phyloP scores from a whole-genome alignment of 1,140 invertebrate genomes.

The Ostrea denselamellosa region DNA sequence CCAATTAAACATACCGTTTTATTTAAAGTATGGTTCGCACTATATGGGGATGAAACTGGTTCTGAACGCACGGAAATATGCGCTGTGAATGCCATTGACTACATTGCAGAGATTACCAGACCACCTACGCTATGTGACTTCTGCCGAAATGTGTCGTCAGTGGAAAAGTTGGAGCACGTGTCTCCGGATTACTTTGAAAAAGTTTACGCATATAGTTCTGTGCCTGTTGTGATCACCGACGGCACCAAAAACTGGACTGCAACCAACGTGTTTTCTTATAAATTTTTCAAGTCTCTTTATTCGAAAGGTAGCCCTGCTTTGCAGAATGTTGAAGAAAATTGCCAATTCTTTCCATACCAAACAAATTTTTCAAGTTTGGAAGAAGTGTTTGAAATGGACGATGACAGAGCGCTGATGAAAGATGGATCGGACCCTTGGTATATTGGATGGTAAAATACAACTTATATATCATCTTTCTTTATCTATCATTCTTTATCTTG shows the following conservation, averaged over 20 bases:
- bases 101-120: conserved; percentile 84
- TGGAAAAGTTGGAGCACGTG: conserved; percentile 81
- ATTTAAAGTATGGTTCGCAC: conserved; percentile 56
- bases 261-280: conserved; percentile 85
- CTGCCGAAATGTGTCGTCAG: conserved; percentile 84
- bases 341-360: conserved; percentile 96
- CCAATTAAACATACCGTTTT: conserved; percentile 64
- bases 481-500: too few relatives aligned
- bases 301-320: conserved; percentile 74
- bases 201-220: conserved; percentile 85
- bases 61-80: conserved; percentile 63
- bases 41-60: conserved; percentile 57
- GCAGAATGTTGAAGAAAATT: conserved; percentile 78
- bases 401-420: conserved; percentile 83
- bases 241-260: conserved; percentile 90
- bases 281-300: conserved; percentile 91
- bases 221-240: conserved; percentile 90
- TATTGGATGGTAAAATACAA: conserved; percentile 89
- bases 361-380: conserved; percentile 88
- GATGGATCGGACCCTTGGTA: conserved; percentile 89
- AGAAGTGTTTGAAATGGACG: conserved; percentile 87
- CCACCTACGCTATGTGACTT: conserved; percentile 90
- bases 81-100: conserved; percentile 81
- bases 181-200: conserved; percentile 82
- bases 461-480: not conserved